These are phyloP conservation scores for Aspidoscelis tigris DNA, from an alignment of 2,113 vertebrate species.

Conservation along the genomic window DNA sequence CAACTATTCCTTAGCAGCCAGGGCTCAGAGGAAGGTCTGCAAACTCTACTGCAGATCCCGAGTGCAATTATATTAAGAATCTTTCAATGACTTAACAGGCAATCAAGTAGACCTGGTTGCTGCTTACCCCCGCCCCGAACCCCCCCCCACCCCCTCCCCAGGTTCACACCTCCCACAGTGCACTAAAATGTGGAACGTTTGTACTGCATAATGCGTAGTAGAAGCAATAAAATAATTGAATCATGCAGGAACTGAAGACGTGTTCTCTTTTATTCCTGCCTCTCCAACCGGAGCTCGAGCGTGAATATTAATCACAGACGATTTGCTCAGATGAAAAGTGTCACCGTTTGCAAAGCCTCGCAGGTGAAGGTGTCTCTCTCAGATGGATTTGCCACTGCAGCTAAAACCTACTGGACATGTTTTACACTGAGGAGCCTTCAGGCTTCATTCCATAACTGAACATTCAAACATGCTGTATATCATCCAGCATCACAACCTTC, in stretches of 20 bases:
- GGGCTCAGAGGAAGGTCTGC: no score
- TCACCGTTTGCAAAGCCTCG: no score
- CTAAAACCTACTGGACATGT: no score
- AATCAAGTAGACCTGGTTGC: not conserved
- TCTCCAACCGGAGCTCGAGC: not conserved
- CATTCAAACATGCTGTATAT: no score
- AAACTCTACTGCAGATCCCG: constrained; percentile 2
- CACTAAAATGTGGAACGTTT: not conserved
- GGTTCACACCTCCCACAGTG: not conserved
- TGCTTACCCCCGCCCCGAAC: no score
- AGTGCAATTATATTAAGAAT: not conserved
- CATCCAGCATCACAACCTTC: no score
- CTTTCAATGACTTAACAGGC: not conserved
- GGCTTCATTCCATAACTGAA: not conserved
- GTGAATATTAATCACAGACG: not conserved
- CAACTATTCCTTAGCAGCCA: not conserved
- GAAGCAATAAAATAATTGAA: constrained; percentile 10
- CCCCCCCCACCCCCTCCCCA: no score
- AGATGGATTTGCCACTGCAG: not conserved
- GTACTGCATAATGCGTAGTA: not conserved
- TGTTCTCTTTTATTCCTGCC: not conserved
- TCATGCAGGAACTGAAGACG: not conserved
- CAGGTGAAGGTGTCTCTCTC: not conserved
- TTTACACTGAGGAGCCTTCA: no score
- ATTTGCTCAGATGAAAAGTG: not conserved